Evolutionary conservation across 2,888 invertebrate genomes (phyloP).

Genomic region (Sarcophaga carnaria): DNA sequence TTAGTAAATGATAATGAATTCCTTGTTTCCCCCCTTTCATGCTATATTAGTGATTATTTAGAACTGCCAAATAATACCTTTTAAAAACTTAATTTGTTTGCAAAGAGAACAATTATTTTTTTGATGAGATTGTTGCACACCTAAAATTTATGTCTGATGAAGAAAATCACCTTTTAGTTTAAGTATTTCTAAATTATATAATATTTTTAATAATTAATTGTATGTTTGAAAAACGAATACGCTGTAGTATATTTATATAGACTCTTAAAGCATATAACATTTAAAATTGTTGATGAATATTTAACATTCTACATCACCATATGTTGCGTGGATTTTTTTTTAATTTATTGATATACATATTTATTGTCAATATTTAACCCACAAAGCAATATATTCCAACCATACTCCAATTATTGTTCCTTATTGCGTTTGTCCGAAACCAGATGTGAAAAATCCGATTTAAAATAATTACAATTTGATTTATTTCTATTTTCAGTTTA

Average conservation of each 20-base stretch:
- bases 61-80: conserved; percentile 44
- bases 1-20: conserved; percentile 17
- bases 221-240: conserved; percentile 35
- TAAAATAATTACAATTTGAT: too few species aligned
- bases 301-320: not conserved
- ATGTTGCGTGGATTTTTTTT: too few species aligned
- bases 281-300: not conserved
- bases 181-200: conserved; percentile 35
- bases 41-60: conserved; percentile 54
- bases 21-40: not conserved
- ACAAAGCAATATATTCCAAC: too few species aligned
- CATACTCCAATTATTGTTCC: too few species aligned
- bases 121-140: conserved; percentile 60
- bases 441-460: too few species aligned
- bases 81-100: not conserved
- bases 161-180: conserved; percentile 36
- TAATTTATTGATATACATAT: too few species aligned
- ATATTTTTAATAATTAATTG: conserved; percentile 22
- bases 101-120: not conserved
- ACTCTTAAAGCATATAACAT: not conserved
- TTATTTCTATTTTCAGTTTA: too few species aligned
- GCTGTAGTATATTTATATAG: conserved; percentile 59
- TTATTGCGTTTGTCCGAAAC: too few species aligned
- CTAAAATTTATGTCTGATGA: conserved; percentile 45
- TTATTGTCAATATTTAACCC: too few species aligned